Percentiles rank a stretch among this genome's conserved stretches.
These are phyloP conservation scores for Tyria jacobaeae DNA, from an alignment of 2,888 invertebrate species.

Conservation along the genomic window DNA sequence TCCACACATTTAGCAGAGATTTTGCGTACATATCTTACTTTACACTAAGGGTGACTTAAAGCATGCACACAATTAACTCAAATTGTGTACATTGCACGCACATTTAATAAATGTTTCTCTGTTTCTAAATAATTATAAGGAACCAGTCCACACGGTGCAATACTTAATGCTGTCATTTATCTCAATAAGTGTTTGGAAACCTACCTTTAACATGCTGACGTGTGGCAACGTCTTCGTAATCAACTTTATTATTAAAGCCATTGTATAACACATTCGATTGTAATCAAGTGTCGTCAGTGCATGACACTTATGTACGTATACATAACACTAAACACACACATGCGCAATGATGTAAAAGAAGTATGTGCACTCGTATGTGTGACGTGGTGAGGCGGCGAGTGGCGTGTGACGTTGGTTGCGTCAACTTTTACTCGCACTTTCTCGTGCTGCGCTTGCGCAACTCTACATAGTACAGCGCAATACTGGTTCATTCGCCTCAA, in stretches of 20 bases:
- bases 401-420: conserved; percentile 81
- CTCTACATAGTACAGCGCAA: conserved; percentile 62
- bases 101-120: conserved; percentile 26
- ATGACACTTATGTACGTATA: conserved; percentile 58
- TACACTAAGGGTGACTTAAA: background rate
- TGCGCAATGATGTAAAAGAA: conserved; percentile 26
- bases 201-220: conserved; percentile 47
- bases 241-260: conserved; percentile 59
- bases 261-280: conserved; percentile 77
- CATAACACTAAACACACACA: conserved; percentile 38
- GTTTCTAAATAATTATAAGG: conserved; percentile 35
- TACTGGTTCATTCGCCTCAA: conserved; percentile 76
- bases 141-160: conserved; percentile 27
- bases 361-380: conserved; percentile 59
- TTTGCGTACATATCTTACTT: background rate
- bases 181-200: conserved; percentile 47
- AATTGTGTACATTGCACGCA: background rate
- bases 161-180: conserved; percentile 39
- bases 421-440: conserved; percentile 87
- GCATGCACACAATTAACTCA: background rate
- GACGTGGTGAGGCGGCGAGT: conserved; percentile 60
- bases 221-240: conserved; percentile 54
- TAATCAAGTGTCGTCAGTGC: conserved; percentile 75
- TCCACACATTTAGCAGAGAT: background rate
- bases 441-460: conserved; percentile 84